phyloP scores from a whole-genome alignment of 2,113 vertebrate species.

The Tragelaphus buxtoni region DNA sequence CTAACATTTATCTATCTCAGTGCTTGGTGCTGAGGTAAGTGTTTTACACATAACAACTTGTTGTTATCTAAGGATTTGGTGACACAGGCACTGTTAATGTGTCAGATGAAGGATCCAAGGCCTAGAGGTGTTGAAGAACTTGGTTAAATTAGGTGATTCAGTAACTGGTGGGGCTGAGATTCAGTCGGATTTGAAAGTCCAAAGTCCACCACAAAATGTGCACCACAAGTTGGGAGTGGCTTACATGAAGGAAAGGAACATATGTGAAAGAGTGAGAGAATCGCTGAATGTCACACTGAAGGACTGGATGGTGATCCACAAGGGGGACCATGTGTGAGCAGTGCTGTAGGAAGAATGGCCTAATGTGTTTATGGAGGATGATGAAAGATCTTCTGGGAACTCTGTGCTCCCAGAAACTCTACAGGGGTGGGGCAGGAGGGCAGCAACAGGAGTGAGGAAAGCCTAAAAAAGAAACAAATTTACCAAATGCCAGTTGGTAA shows the following conservation, averaged over 20 bases:
- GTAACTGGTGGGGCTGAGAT: neutral
- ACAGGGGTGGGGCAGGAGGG: neutral
- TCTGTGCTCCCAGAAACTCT: neutral
- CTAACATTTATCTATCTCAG: neutral
- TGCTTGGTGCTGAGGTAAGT: neutral
- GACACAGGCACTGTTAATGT: neutral
- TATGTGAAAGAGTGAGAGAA: neutral
- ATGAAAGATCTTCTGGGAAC: neutral
- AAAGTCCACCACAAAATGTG: neutral
- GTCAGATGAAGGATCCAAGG: neutral
- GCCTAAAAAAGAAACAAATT: neutral
- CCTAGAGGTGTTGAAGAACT: neutral
- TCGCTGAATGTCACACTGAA: neutral
- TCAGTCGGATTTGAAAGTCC: neutral
- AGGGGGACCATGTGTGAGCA: neutral
- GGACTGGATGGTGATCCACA: neutral
- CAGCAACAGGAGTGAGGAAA: neutral
- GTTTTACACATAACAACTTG: neutral
- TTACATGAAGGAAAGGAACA: neutral
- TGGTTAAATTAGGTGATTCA: neutral
- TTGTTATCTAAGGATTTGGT: neutral
- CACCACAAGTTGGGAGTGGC: neutral
- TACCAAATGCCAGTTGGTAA: neutral
- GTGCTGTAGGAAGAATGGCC: neutral
- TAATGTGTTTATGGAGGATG: neutral